phyloP scores from a whole-genome alignment of 2,797 vertebrate genomes.

The Chlorospingus semifuscus region DNA sequence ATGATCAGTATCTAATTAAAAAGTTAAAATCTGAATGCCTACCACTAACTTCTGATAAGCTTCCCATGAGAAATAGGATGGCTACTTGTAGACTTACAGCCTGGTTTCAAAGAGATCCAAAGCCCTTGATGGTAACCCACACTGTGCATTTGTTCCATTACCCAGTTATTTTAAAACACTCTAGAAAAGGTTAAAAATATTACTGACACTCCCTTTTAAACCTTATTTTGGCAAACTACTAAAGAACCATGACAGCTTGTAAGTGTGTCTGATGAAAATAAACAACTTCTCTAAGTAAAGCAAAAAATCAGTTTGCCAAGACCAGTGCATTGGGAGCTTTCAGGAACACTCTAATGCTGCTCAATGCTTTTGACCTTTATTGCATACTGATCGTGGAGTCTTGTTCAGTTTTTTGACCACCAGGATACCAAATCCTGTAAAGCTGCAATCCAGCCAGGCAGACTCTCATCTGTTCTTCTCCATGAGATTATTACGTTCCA shows the following conservation, averaged over 20 bases:
- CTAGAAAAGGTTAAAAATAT: not conserved
- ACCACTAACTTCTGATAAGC: not conserved
- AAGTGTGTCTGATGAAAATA: not conserved
- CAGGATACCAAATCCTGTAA: not conserved
- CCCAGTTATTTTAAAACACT: not conserved
- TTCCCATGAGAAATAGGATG: not conserved
- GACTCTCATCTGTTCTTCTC: not conserved
- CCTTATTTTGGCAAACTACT: not conserved
- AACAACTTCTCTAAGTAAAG: not conserved
- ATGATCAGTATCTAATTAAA: not conserved
- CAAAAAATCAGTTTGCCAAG: not conserved
- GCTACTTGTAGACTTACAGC: not conserved
- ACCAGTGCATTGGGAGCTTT: not conserved
- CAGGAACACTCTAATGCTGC: not conserved
- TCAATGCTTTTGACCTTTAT: not conserved
- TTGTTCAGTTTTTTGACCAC: rapidly evolving
- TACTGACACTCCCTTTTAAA: not conserved
- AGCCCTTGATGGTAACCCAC: not conserved
- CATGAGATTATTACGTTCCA: not conserved
- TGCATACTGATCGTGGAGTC: rapidly evolving
- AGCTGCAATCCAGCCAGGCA: not conserved
- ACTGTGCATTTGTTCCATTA: not conserved
- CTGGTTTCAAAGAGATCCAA: not conserved
- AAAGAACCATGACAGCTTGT: not conserved
- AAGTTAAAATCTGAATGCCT: not conserved